Conservation (phyloP, 2,113 vertebrate genomes). For the Phyllostomus hastatus region DNA sequence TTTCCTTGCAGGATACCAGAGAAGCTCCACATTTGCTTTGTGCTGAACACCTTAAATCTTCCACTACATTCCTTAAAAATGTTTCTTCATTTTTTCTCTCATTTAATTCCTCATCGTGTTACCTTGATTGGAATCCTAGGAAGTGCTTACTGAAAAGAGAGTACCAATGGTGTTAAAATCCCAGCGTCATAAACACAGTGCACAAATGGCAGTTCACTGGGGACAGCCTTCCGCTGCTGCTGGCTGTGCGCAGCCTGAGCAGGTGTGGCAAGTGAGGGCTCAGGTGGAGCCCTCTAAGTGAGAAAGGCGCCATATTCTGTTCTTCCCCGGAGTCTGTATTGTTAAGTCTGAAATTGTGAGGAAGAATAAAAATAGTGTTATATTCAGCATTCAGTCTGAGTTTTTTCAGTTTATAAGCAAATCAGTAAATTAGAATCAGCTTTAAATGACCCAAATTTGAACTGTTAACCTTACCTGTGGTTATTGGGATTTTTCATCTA, state of each 20-base stretch:
- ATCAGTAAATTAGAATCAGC: background rate
- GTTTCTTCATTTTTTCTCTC: background rate
- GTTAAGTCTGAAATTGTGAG: slow-evolving; percentile 3
- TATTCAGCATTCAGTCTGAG: slow-evolving; percentile 10
- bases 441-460: slow-evolving; percentile 7
- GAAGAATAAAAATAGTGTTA: background rate
- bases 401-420: slow-evolving; percentile 24
- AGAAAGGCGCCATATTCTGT: background rate
- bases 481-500: slow-evolving; percentile 16
- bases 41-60: background rate
- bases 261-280: background rate
- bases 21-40: background rate
- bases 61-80: background rate
- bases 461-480: background rate
- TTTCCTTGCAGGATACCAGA: background rate
- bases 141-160: background rate
- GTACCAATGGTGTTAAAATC: background rate
- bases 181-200: background rate
- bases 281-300: background rate
- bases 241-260: background rate
- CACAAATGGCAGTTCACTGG: background rate
- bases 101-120: background rate
- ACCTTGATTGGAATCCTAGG: background rate
- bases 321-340: background rate
- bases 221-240: background rate